Base-by-base conservation (phyloP, 2,113 vertebrate genomes). In the Labeo catla region DNA sequence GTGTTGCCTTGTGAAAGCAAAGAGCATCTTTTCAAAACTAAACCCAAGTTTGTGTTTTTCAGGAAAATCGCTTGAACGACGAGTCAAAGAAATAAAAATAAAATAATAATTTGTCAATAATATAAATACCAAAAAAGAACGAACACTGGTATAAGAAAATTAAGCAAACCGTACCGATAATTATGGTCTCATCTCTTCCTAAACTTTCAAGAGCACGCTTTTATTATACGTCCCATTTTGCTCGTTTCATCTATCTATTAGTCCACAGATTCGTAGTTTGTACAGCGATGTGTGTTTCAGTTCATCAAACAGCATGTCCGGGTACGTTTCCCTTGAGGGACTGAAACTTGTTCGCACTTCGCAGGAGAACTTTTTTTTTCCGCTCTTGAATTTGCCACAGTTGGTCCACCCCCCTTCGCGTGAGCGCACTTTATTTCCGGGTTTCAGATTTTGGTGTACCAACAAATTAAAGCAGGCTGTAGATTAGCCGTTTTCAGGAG, bases 341-440 rank as follows among this genome's bases (percentile, higher is more conserved):
- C 77, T 39, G 70, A 28, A 84, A 54, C 7, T 66, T 86, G 49
- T 45, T 72, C 45, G 19, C 49, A 39, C 45, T 45, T 59, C 79
- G 59, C 23, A 86, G 66, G 16, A 61, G 43, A 49, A 74, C n/a
- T 15, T 54, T 74, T 84, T 74, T 76, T 70, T 57, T 36, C 81
- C 88, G 47, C 49, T 52, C 87, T 61, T 79, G 16, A 52, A 52
- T 59, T 65, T n/a, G 54, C 23, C 49, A 19, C 49, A 19, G 79
- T 84, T 54, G 87, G 74, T 84, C 88, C 87, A 86, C 79, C 87
- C 84, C 57, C 79, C 49, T 23, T 13, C 28, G 52, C 49, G 36
- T 13, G 15, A 72, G 70, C 45, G 73, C 73, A 52, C 86, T 66
- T 59, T 65, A 89, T 90, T 95, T 95, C 94, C 94, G 93, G 93